Evolutionary conservation across 1,140 invertebrate species (phyloP).

Genomic region (Samia ricini): DNA sequence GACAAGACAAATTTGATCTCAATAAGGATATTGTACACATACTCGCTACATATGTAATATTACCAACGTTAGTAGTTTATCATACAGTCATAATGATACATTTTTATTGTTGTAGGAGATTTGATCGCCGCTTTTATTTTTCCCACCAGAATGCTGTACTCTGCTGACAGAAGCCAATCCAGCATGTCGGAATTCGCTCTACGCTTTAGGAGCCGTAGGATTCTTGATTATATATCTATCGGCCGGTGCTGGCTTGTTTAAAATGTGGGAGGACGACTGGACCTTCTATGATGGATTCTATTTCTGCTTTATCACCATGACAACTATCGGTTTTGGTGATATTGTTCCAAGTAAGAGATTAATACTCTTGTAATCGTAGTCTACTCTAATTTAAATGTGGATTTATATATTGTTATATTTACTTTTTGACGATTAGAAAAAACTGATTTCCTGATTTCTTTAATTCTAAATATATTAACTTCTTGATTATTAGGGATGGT

Average conservation of each 20-base stretch:
- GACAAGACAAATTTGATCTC: too few species aligned
- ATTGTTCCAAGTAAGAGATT: slow-evolving; percentile 88
- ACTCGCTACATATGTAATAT: too few species aligned
- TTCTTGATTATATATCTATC: slow-evolving; percentile 88
- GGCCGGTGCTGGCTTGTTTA: slow-evolving; percentile 85
- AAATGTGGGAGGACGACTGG: slow-evolving; percentile 92
- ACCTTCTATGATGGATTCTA: slow-evolving; percentile 95
- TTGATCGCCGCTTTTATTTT: neutral
- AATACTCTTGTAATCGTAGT: too few species aligned
- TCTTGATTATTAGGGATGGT: too few species aligned
- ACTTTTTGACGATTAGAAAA: neutral
- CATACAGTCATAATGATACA: neutral
- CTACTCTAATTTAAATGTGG: too few species aligned
- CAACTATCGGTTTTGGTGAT: slow-evolving; percentile 96
- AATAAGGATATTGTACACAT: too few species aligned
- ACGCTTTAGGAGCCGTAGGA: slow-evolving; percentile 83
- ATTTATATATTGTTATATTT: too few species aligned
- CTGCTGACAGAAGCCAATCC: slow-evolving; percentile 59
- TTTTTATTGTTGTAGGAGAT: neutral
- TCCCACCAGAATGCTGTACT: slow-evolving; percentile 55
- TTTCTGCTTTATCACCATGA: slow-evolving; percentile 97
- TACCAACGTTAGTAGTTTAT: too few species aligned
- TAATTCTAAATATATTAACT: neutral
- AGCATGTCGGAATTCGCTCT: slow-evolving; percentile 78
- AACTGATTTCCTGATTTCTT: neutral